Conservation (phyloP, 1,140 invertebrate species). For the Drosophila nasuta region DNA sequence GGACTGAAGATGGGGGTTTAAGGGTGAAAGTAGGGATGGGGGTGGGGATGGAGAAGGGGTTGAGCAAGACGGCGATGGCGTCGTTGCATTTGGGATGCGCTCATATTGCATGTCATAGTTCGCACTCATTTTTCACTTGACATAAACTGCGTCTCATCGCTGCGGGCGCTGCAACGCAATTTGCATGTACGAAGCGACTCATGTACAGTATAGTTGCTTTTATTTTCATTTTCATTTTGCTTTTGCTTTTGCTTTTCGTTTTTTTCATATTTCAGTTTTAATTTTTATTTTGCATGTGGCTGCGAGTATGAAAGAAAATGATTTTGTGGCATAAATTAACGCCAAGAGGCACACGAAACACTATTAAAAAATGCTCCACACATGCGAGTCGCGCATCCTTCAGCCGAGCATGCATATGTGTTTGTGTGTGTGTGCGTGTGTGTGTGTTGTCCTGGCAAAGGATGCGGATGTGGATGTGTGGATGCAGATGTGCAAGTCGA, state of each 20-base stretch:
- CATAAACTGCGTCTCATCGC: constrained; percentile 76
- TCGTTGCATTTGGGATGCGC: constrained; percentile 42
- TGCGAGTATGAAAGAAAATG: constrained; percentile 79
- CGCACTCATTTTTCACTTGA: constrained; percentile 78
- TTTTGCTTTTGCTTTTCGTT: constrained; percentile 36
- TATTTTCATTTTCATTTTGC: constrained; percentile 11
- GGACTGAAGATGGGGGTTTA: background rate
- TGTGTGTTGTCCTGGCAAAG: constrained; percentile 58
- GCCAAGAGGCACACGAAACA: constrained; percentile 82
- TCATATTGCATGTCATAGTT: constrained; percentile 82
- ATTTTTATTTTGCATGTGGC: constrained; percentile 79
- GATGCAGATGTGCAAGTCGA: constrained; percentile 67
- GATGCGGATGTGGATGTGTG: constrained; percentile 56
- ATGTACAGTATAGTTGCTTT: constrained; percentile 28
- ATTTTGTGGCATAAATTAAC: constrained; percentile 84
- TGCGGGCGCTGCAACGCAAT: constrained; percentile 72
- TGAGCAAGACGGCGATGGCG: background rate
- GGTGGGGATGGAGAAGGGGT: background rate
- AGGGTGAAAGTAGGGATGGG: constrained; percentile 6
- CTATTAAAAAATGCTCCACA: constrained; percentile 80
- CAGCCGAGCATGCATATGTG: background rate
- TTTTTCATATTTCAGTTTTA: constrained; percentile 65
- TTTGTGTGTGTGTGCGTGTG: constrained; percentile 13
- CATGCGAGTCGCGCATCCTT: constrained; percentile 55
- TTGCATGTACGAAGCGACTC: constrained; percentile 64